phyloP scores from a whole-genome alignment of 2,113 vertebrate genomes.

The Rhinichthys klamathensis region DNA sequence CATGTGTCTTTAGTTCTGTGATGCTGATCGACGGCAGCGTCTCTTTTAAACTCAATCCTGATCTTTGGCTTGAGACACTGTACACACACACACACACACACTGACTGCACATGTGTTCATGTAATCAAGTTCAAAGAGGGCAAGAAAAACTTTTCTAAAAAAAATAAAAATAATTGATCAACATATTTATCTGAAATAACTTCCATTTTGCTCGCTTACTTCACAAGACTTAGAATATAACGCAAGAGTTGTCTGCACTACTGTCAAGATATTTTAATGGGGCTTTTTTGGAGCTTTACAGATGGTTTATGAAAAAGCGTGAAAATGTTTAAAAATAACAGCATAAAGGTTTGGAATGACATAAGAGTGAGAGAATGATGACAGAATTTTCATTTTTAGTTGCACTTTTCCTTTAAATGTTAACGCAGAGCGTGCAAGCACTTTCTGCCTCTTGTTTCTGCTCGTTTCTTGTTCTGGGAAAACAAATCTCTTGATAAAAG shows the following conservation, averaged over 20 bases:
- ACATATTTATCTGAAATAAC: neutral
- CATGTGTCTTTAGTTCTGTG: neutral
- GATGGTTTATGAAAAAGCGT: too few species aligned
- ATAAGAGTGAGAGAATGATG: too few species aligned
- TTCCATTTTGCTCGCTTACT: neutral
- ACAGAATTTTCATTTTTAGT: neutral
- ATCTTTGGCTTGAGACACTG: neutral
- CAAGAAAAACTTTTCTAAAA: neutral
- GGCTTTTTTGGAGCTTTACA: neutral
- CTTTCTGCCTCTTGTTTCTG: slow-evolving; percentile 37
- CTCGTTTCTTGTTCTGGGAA: slow-evolving; percentile 33
- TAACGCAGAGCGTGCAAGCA: neutral
- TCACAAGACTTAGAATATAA: neutral
- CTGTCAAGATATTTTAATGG: neutral
- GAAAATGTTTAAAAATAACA: neutral
- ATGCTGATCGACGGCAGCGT: neutral
- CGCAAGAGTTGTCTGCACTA: neutral
- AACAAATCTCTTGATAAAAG: slow-evolving; percentile 40
- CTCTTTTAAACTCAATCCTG: neutral
- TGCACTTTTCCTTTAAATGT: neutral
- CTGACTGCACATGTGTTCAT: neutral
- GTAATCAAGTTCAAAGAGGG: neutral
- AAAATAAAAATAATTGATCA: neutral
- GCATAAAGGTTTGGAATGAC: neutral
- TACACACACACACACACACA: neutral